Evolutionary conservation across 1,140 invertebrate species (phyloP), one percentile per base, ranked within the genome.

Genomic region (Aphis craccivora): DNA sequence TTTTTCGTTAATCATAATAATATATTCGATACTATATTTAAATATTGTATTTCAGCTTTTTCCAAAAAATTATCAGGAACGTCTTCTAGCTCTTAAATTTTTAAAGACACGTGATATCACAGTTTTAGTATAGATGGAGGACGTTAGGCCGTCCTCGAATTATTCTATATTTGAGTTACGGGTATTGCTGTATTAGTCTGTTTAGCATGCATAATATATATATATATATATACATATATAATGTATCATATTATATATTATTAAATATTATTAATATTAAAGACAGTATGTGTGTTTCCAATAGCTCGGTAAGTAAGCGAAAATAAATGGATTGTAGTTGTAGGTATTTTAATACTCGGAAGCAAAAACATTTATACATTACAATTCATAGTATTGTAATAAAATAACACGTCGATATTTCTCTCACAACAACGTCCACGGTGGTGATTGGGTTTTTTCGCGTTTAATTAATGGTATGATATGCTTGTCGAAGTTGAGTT

Each of bases 141-240:
- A 2, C 2, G 25, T 0, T 0, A 30, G 1, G 25, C 2, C 2
- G 25, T 0, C 3, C 9, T 60, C 8, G 0, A 60, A 30, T 60
- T 30, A 60, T 30, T 60, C 18, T 51, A 51, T 18, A 51, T 51
- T 53, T 53, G n/a, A 67, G 60, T 67, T 14, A 67, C 55, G 25
- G 25, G 55, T 60, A 30, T 60, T 60, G 8, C 25, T 9, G 3
- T 30, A 60, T 60, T 60, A 2, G 8, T 60, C 8, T 30, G 11
- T 60, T 60, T 60, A 60, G 8, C 55, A 60, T 60, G 37, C 37
- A 40, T 40, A 2, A 37, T 40, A 40, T 40, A 40, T 37, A 37
- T 40, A 37, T 40, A 40, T 40, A 40, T 37, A 37, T 2, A 37
- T 37, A 40, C 3, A 40, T 40, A 40, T 40, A 40, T 60, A 30